Evolutionary conservation across 2,888 invertebrate genomes (phyloP).

Genomic region (Pollenia griseotomentosa): DNA sequence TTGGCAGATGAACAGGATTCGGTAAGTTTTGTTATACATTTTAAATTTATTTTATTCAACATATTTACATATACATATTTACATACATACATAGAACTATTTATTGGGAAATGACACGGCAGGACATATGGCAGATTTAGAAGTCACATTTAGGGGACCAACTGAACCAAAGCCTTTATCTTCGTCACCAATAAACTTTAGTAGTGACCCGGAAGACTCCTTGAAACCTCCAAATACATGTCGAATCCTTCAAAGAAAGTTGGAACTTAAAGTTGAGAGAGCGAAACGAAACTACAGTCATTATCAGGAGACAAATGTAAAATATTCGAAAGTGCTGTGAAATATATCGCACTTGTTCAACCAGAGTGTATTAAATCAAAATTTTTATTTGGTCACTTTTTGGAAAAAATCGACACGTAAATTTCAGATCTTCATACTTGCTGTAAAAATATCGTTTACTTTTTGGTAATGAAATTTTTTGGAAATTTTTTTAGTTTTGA

Average conservation of each 20-base stretch:
- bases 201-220: slow-evolving; percentile 62
- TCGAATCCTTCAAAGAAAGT: slow-evolving; percentile 83
- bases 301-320: slow-evolving; percentile 78
- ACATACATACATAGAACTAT: slow-evolving; percentile 9
- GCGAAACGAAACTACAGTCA: slow-evolving; percentile 83
- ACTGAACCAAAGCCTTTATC: slow-evolving; percentile 53
- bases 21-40: slow-evolving; percentile 21
- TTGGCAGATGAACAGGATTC: slow-evolving; percentile 50
- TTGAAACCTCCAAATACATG: slow-evolving; percentile 82
- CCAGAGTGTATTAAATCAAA: no score
- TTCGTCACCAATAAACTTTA: slow-evolving; percentile 75
- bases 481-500: no score
- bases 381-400: no score
- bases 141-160: slow-evolving; percentile 80
- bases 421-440: no score
- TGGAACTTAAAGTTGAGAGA: slow-evolving; percentile 84
- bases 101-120: slow-evolving; percentile 70
- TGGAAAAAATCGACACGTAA: no score
- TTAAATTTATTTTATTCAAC: neutral
- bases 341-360: neutral
- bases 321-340: neutral
- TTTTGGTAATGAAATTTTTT: no score
- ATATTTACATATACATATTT: neutral
- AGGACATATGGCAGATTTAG: slow-evolving; percentile 80
- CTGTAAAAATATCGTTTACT: no score